These are phyloP conservation scores for Bothrops jararaca DNA, from an alignment of 2,113 vertebrate species.

Conservation along the genomic window DNA sequence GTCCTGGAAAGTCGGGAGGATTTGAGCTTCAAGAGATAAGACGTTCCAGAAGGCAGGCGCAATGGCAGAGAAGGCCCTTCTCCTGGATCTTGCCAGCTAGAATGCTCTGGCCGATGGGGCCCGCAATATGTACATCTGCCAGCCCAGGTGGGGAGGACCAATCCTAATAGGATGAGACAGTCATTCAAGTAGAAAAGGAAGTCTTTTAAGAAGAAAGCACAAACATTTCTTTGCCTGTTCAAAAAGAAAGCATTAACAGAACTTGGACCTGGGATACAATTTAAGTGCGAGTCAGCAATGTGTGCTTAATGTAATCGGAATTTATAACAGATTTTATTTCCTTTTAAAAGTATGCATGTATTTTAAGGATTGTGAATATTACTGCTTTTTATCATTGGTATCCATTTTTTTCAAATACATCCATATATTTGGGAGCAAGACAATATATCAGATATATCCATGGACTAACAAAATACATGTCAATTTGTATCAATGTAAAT, in stretches of 20 bases:
- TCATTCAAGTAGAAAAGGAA: neutral
- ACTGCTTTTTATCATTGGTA: neutral
- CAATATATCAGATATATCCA: neutral
- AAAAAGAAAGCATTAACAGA: neutral
- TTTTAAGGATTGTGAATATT: neutral
- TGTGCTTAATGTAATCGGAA: neutral
- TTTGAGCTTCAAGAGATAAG: neutral
- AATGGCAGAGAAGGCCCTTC: neutral
- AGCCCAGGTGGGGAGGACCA: neutral
- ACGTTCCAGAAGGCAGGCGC: neutral
- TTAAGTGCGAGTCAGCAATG: neutral
- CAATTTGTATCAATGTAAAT: neutral
- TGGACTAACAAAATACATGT: neutral
- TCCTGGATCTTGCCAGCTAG: neutral
- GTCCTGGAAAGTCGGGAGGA: neutral
- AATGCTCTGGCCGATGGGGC: neutral
- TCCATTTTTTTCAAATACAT: neutral
- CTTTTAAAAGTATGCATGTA: neutral
- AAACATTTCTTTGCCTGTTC: neutral
- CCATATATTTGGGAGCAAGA: neutral
- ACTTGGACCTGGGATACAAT: neutral
- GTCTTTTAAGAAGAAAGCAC: neutral
- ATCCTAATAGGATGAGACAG: neutral
- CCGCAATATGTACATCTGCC: neutral
- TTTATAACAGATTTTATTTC: neutral